Percentiles rank a stretch among this genome's conserved stretches.
Conservation (phyloP, 2,797 vertebrate species). For the Notolepis coatsorum region DNA sequence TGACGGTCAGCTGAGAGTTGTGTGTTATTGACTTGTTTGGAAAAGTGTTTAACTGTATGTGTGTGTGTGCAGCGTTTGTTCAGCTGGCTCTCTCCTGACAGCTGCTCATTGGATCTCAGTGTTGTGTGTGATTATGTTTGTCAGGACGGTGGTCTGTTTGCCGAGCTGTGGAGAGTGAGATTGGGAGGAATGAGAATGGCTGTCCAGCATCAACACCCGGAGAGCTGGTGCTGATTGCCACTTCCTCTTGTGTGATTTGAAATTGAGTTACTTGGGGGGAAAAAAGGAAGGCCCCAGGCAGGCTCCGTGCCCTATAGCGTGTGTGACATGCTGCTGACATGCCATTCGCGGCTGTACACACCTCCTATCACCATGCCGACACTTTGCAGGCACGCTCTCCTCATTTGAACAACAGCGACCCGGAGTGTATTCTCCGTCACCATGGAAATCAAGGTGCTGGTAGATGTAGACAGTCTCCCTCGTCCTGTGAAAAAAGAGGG, state of each 20-base stretch:
- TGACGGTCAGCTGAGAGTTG: conserved; percentile 34
- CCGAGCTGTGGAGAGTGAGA: conserved; percentile 61
- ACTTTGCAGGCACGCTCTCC: conserved; percentile 33
- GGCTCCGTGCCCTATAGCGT: conserved; percentile 36
- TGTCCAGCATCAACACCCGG: conserved; percentile 64
- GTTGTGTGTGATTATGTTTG: conserved; percentile 66
- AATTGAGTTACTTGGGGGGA: conserved; percentile 49
- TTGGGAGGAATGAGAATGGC: conserved; percentile 59
- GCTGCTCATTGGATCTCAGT: conserved; percentile 53
- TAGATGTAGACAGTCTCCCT: conserved; percentile 31
- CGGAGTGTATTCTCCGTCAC: conserved; percentile 48
- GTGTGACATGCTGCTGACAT: conserved; percentile 37
- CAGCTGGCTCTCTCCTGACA: conserved; percentile 35
- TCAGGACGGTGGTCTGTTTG: conserved; percentile 64
- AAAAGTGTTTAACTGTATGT: conserved; percentile 42
- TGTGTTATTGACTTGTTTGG: conserved; percentile 19
- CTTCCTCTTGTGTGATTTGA: conserved; percentile 66
- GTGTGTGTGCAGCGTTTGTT: conserved; percentile 9
- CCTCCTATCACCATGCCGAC: conserved; percentile 48
- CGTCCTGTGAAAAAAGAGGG: conserved; percentile 36
- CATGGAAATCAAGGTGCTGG: conserved; percentile 27
- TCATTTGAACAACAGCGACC: conserved; percentile 13
- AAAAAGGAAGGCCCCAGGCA: conserved; percentile 9
- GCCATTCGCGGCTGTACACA: conserved; percentile 48
- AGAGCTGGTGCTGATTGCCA: conserved; percentile 60